Evolutionary conservation across 2,113 vertebrate species (phyloP).

Genomic region (Psophia crepitans): DNA sequence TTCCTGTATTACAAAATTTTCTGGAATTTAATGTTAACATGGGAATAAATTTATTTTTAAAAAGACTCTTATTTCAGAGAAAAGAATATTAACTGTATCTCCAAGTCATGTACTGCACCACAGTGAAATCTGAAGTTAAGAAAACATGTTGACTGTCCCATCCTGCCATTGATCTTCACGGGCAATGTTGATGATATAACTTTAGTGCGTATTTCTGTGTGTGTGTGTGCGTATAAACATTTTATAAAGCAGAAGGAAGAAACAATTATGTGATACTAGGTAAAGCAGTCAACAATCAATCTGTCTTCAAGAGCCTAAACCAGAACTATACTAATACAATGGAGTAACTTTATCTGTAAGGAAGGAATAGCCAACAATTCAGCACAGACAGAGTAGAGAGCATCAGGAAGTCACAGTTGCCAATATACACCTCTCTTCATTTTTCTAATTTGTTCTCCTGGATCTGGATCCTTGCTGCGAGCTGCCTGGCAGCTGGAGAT

Average conservation of each 20-base stretch:
- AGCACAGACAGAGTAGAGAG: not conserved
- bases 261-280: not conserved
- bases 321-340: too few relatives aligned
- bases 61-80: not conserved
- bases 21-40: not conserved
- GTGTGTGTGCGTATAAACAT: too few relatives aligned
- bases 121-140: not conserved
- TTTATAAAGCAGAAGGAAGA: not conserved
- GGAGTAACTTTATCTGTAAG: not conserved
- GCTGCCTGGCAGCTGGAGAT: not conserved
- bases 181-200: not conserved
- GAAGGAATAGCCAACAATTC: not conserved
- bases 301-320: not conserved
- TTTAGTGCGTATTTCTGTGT: not conserved
- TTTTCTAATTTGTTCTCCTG: not conserved
- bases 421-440: not conserved
- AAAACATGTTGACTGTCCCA: not conserved
- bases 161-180: accelerated
- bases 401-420: not conserved
- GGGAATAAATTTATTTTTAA: not conserved
- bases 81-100: not conserved
- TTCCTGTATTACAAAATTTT: not conserved
- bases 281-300: not conserved
- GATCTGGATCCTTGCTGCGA: not conserved
- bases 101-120: not conserved